Percentiles rank a stretch among this genome's conserved stretches.
phyloP scores from a whole-genome alignment of 2,113 vertebrate species.

The Regulus satrapa region DNA sequence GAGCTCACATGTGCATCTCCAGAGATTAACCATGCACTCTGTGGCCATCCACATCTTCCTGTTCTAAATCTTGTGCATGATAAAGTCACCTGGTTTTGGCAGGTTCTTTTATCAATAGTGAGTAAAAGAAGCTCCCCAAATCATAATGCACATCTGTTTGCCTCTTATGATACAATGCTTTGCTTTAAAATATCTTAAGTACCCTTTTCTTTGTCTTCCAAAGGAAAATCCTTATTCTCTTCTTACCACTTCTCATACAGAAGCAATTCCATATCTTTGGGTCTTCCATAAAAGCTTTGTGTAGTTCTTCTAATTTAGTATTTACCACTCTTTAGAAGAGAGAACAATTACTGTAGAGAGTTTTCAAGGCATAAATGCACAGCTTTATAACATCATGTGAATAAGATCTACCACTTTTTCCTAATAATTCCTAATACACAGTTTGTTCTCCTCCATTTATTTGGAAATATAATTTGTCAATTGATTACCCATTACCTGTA shows the following conservation, averaged over 20 bases:
- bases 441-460: not conserved
- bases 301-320: not conserved
- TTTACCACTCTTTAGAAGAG: not conserved
- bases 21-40: not conserved
- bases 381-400: not conserved
- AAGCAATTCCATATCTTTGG: not conserved
- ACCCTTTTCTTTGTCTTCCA: not conserved
- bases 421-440: not conserved
- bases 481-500: not conserved
- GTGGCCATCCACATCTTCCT: not conserved
- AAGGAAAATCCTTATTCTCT: not conserved
- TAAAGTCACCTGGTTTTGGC: not conserved
- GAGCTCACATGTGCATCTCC: not conserved
- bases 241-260: not conserved
- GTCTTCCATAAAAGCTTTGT: not conserved
- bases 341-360: not conserved
- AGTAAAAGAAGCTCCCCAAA: not conserved
- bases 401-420: not conserved
- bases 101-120: not conserved
- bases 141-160: not conserved
- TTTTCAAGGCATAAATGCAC: not conserved
- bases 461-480: not conserved
- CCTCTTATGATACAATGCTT: not conserved
- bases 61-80: not conserved
- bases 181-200: not conserved